Evolutionary conservation across 2,113 vertebrate species (phyloP), one percentile per base, ranked within the genome.

Genomic region (Ameiurus melas): DNA sequence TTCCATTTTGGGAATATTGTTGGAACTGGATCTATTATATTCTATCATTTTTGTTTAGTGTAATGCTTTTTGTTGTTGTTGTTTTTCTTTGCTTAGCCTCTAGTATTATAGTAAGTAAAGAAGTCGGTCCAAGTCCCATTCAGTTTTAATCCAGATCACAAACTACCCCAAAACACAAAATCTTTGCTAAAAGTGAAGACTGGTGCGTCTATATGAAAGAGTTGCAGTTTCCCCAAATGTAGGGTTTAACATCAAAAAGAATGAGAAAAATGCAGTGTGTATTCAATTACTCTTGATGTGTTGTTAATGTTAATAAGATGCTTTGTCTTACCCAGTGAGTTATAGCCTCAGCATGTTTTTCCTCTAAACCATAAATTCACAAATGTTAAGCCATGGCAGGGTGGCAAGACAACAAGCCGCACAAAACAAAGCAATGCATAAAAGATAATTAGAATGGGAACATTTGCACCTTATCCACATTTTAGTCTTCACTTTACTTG

Each of bases 321-420:
- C 91, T 92, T 92, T 85, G 85, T 95, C 94, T 94, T 94, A 92
- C 90, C 90, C 89, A 53, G 78, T 95, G 94, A 95, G 92, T 95
- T 95, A 96, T 95, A 90, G 93, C 93, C 92, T 93, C 92, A 87
- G 83, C 68, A 91, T 93, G 90, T 88, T 88, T 83, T 89, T 92
- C 89, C 89, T 92, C 87, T 92, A 89, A 93, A 95, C 93, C 94
- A 95, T 95, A 94, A 94, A 96, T 95, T 93, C 93, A 94, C 92
- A 92, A 94, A 94, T 91, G 92, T 92, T 96, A 95, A 95, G 95
- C 94, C 94, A 94, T 88, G 22, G 92, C 91, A 93, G 93, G 93
- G 91, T 84, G 89, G 89, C 91, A 83, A 86, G 84, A 89, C 80
- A 66, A 83, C 90, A 79, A 89, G 81, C 81, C n/a, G 17, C 43